Evolutionary conservation across 2,797 vertebrate species (phyloP).

Genomic region (Chloroceryle inda): DNA sequence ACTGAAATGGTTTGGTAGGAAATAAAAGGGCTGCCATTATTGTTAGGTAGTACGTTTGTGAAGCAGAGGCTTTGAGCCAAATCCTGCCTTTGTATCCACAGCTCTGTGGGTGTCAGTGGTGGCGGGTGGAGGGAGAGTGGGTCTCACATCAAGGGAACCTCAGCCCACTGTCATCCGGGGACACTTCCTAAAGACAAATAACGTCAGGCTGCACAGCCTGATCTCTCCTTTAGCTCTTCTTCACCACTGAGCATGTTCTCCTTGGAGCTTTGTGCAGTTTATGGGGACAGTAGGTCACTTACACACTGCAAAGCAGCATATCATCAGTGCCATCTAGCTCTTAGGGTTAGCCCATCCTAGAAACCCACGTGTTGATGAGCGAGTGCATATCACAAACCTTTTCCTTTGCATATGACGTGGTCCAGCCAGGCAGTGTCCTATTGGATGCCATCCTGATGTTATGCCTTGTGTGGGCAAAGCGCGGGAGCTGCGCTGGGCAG

Average conservation of each 20-base stretch:
- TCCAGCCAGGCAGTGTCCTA: neutral
- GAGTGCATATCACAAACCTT: neutral
- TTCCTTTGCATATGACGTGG: neutral
- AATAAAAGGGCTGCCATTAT: neutral
- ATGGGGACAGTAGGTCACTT: neutral
- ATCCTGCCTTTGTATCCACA: neutral
- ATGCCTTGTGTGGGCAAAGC: neutral
- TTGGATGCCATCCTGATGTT: neutral
- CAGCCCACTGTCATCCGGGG: neutral
- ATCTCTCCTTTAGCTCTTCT: neutral
- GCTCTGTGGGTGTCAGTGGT: neutral
- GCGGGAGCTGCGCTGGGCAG: no score
- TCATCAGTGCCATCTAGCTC: neutral
- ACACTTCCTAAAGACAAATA: neutral
- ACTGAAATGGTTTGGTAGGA: neutral
- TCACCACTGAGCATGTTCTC: neutral
- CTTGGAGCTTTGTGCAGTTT: neutral
- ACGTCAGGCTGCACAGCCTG: neutral
- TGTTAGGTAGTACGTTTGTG: neutral
- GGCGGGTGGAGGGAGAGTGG: neutral
- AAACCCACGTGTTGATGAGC: neutral
- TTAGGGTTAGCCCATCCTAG: neutral
- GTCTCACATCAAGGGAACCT: neutral
- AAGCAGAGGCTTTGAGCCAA: neutral
- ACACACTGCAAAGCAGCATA: accelerated